Conservation (phyloP, 2,797 vertebrate species). For the Clarias fuscus region DNA sequence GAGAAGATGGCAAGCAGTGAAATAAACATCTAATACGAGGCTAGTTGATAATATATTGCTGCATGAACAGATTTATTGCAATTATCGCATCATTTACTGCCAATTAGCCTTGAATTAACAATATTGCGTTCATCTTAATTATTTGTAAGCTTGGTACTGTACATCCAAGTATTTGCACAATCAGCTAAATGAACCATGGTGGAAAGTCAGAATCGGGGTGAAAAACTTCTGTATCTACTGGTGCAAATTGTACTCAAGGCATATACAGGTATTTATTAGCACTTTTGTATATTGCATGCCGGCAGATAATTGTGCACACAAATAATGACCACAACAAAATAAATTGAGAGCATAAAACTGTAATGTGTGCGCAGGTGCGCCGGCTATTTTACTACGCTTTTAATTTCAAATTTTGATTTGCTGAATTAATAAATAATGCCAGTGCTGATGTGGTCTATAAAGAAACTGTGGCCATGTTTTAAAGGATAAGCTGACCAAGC, state of each 20-base stretch:
- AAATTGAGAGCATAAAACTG: neutral
- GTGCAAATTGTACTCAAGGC: no score
- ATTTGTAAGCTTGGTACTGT: neutral
- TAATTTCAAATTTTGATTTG: neutral
- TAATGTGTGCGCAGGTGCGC: neutral
- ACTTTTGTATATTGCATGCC: neutral
- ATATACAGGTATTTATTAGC: neutral
- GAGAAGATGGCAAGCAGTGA: neutral
- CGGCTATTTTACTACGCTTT: neutral
- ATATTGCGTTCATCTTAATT: neutral
- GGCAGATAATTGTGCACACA: neutral
- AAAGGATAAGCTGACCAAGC: neutral
- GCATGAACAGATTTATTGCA: neutral
- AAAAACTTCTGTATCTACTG: neutral
- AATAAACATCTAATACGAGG: neutral
- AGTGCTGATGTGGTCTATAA: neutral
- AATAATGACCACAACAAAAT: neutral
- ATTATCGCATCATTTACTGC: slow-evolving; percentile 14
- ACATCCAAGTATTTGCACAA: neutral
- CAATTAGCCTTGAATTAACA: slow-evolving; percentile 20
- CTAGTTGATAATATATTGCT: neutral
- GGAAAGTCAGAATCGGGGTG: neutral
- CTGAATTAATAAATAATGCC: neutral
- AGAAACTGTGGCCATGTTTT: neutral
- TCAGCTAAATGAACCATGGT: neutral